Evolutionary conservation across 2,113 vertebrate genomes (phyloP).

Genomic region (Gadus macrocephalus): DNA sequence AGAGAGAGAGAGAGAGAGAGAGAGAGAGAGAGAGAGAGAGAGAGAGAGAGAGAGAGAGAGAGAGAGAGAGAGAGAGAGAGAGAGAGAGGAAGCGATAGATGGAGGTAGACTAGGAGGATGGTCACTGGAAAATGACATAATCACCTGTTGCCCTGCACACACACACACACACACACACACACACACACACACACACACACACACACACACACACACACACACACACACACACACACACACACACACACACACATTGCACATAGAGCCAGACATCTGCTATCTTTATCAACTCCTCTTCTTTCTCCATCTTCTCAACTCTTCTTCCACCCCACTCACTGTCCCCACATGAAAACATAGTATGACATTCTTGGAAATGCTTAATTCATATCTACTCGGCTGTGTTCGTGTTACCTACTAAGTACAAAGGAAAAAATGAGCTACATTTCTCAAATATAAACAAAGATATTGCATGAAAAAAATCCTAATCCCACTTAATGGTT

Average conservation of each 20-base stretch:
- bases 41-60: neutral
- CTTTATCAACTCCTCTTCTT: slow-evolving; percentile 29
- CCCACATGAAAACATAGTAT: neutral
- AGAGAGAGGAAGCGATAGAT: neutral
- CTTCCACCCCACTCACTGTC: neutral
- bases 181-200: too few species aligned
- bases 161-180: too few species aligned
- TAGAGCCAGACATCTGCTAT: slow-evolving; percentile 53
- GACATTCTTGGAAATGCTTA: too few species aligned
- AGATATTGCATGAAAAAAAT: too few species aligned
- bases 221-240: neutral
- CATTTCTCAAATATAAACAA: too few species aligned
- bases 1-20: neutral
- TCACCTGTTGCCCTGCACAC: slow-evolving; percentile 49
- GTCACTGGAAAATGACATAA: slow-evolving; percentile 57
- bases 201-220: too few species aligned
- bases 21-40: slow-evolving; percentile 1
- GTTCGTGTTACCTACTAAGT: too few species aligned
- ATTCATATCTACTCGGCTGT: too few species aligned
- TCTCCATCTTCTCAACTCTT: neutral
- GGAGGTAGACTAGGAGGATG: slow-evolving; percentile 22
- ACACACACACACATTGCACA: neutral
- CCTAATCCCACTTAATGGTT: neutral
- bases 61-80: slow-evolving; percentile 1
- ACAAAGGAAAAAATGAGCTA: too few species aligned